These are phyloP conservation scores for Aspidiotus destructor DNA, from an alignment of 2,888 invertebrate genomes.

Conservation along the genomic window DNA sequence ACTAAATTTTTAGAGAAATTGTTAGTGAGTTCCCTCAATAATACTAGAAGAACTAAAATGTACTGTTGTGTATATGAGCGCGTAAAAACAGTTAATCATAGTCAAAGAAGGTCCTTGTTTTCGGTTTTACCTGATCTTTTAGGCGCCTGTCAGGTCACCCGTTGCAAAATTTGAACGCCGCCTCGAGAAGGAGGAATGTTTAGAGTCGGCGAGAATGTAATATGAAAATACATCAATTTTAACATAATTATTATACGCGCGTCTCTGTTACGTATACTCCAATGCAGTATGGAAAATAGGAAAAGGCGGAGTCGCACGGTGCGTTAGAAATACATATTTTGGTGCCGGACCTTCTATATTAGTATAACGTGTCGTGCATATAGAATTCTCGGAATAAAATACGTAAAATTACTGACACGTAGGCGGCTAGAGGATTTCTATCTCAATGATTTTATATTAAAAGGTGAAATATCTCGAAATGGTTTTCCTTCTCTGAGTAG, in stretches of 20 bases:
- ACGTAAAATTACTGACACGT: too few relatives aligned
- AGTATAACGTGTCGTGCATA: not conserved
- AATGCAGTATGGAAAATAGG: not conserved
- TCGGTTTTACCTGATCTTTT: not conserved
- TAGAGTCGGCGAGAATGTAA: not conserved
- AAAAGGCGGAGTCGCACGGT: not conserved
- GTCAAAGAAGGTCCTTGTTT: not conserved
- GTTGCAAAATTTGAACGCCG: not conserved
- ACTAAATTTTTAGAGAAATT: not conserved
- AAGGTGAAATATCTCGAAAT: too few relatives aligned
- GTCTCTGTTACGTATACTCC: too few relatives aligned
- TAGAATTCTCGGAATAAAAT: not conserved
- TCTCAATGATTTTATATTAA: too few relatives aligned
- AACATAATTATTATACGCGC: constrained; percentile 1
- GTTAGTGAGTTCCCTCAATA: not conserved
- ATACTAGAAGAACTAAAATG: too few relatives aligned
- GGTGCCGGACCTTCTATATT: constrained; percentile 1
- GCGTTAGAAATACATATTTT: constrained; percentile 2
- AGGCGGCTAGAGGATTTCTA: too few relatives aligned
- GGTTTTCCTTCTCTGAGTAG: too few relatives aligned
- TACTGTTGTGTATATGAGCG: too few relatives aligned
- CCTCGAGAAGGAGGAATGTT: not conserved
- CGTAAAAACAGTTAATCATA: not conserved
- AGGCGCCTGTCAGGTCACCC: not conserved
- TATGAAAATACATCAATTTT: not conserved